Evolutionary conservation across 2,797 vertebrate species (phyloP).

Genomic region (Linurgus olivaceus): DNA sequence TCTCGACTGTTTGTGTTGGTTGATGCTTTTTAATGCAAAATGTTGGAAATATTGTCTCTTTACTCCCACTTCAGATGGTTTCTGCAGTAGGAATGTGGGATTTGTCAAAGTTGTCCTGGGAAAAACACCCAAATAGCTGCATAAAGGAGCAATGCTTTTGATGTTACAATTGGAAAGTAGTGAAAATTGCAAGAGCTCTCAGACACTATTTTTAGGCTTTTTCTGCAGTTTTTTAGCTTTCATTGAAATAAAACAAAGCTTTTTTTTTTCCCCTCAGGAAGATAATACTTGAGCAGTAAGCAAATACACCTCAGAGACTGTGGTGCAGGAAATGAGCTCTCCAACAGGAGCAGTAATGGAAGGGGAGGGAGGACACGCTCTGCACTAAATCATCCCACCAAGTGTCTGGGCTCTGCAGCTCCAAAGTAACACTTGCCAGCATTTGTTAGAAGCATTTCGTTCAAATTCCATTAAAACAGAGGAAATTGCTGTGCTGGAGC

Average conservation of each 20-base stretch:
- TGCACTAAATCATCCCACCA: neutral
- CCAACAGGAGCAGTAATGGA: neutral
- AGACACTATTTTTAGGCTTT: constrained; percentile 14
- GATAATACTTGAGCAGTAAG: constrained; percentile 14
- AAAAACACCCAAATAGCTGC: neutral
- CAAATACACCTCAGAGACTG: neutral
- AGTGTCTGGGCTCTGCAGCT: neutral
- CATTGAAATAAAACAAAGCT: constrained; percentile 18
- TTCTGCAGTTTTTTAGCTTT: constrained; percentile 25
- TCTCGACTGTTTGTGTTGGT: neutral
- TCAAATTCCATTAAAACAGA: neutral
- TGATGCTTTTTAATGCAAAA: neutral
- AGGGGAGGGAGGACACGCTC: neutral
- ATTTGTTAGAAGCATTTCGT: neutral
- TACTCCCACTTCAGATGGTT: neutral
- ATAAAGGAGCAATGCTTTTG: neutral
- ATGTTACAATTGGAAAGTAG: neutral
- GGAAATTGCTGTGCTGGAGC: neutral
- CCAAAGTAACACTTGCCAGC: neutral
- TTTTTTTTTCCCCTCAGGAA: neutral
- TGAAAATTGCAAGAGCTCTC: neutral
- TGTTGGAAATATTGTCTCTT: neutral
- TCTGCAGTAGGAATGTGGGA: neutral
- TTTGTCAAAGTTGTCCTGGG: neutral
- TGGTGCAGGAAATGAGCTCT: constrained; percentile 8